Conservation (phyloP, 2,797 vertebrate species). For the Schizothorax lantsangensis region DNA sequence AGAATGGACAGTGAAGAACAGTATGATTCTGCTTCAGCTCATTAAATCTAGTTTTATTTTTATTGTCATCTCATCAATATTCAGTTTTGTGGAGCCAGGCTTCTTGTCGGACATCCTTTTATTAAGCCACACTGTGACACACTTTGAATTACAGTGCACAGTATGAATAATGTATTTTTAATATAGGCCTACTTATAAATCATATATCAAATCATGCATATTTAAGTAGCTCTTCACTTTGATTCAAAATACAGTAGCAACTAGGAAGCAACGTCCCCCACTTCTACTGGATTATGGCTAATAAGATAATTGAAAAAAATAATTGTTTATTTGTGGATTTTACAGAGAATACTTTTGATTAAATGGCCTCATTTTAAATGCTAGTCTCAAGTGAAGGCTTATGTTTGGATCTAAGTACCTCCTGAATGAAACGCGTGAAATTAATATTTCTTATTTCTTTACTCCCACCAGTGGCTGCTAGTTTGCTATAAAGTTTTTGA, state of each 20-base stretch:
- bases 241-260: conserved; percentile 32
- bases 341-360: neutral
- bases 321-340: neutral
- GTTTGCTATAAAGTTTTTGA: conserved; percentile 66
- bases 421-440: neutral
- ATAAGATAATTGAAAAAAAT: neutral
- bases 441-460: neutral
- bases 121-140: neutral
- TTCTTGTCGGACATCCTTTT: neutral
- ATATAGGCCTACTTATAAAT: conserved; percentile 20
- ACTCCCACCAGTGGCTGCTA: neutral
- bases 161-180: conserved; percentile 66
- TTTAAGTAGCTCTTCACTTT: conserved; percentile 61
- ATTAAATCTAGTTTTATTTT: conserved; percentile 20
- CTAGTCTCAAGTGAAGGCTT: neutral
- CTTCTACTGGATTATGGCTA: neutral
- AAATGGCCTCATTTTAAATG: conserved; percentile 4
- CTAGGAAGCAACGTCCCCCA: neutral
- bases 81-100: neutral
- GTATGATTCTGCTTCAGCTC: neutral
- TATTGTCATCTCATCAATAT: conserved; percentile 7
- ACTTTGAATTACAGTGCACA: conserved; percentile 3
- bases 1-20: neutral
- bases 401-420: neutral
- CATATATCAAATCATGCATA: conserved; percentile 64